Evolutionary conservation across 53 echinoderm and acorn worm species (phyloP), one percentile per base, ranked within the genome.

Genomic region (Holothuria scabra): DNA sequence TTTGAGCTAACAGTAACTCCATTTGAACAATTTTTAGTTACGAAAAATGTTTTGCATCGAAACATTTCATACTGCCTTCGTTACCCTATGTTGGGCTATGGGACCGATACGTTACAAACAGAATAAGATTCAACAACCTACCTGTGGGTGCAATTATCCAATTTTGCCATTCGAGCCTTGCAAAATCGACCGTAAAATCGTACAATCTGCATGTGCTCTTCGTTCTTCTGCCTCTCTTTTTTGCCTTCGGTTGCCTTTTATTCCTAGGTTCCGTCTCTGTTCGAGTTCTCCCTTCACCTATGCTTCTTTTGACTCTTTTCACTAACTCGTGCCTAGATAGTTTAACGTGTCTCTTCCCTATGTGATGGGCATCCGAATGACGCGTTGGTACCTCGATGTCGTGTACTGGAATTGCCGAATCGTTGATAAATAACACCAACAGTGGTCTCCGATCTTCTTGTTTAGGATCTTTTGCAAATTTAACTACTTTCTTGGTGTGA

Each of bases 101-200:
- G 18, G 52, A 52, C 52, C 0, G 1, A 52, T 52, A 18, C 52
- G 3, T 18, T 52, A 2, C 52, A 16, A 14, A 52, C 52, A 52
- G 52, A 52, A 52, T 52, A 16, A n/a, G n/a, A 52, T 18, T 52
- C 0, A 28, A 64, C 12, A 4, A 90, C 96, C 94, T 86, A 96
- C 96, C 92, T 28, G 87, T 81, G 28, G 96, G 96, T 19, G 96
- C 96, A 46, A 96, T 88, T 20, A 96, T 94, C 96, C 96, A 96
- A 56, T 84, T 87, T 26, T 81, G 87, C 96, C 96, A 96, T 32
- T 93, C 93, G 16, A 96, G 76, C 46, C 90, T 87, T 48, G 90
- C 76, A 71, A 96, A 96, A 81, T 92, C 88, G 65, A 96, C 93
- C 66, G 90, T 87, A 85, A 88, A 96, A 18, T 96, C 84, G 75